Percentiles rank a stretch among this genome's conserved stretches.
These are phyloP conservation scores for Drosophila simulans DNA, from an alignment of 1,140 invertebrate genomes.

Conservation along the genomic window DNA sequence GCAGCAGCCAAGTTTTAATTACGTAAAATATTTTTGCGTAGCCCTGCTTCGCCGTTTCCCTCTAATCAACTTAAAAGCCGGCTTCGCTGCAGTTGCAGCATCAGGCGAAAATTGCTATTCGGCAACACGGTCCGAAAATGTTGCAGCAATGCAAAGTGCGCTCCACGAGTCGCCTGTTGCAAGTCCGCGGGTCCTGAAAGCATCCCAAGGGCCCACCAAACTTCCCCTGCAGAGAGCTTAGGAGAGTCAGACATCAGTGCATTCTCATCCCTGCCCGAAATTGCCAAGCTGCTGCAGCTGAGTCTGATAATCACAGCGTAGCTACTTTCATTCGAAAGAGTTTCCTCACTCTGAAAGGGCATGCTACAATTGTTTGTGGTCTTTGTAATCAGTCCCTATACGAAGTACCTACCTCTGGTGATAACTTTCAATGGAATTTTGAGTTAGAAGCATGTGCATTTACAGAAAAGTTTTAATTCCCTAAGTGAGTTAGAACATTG, in stretches of 20 bases:
- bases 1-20: conserved; percentile 75
- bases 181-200: conserved; percentile 32
- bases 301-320: conserved; percentile 21
- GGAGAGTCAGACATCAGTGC: conserved; percentile 21
- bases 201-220: not conserved
- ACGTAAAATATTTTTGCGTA: conserved; percentile 80
- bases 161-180: conserved; percentile 27
- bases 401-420: not conserved
- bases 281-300: not conserved
- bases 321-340: not conserved
- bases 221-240: not conserved
- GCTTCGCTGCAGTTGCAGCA: conserved; percentile 13
- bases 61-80: conserved; percentile 80
- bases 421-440: not conserved
- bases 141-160: conserved; percentile 46
- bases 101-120: conserved; percentile 61
- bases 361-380: conserved; percentile 2
- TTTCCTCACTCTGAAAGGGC: not conserved
- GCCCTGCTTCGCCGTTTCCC: conserved; percentile 17
- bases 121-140: conserved; percentile 51
- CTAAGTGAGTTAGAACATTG: too few species aligned
- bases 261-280: conserved; percentile 13
- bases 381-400: not conserved
- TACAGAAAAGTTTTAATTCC: too few species aligned
- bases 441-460: not conserved